A percentile compares a stretch with the other conserved stretches of the same genome.
These are phyloP conservation scores for Myrmecobius fasciatus DNA, from an alignment of 2,113 vertebrate species.

Conservation along the genomic window DNA sequence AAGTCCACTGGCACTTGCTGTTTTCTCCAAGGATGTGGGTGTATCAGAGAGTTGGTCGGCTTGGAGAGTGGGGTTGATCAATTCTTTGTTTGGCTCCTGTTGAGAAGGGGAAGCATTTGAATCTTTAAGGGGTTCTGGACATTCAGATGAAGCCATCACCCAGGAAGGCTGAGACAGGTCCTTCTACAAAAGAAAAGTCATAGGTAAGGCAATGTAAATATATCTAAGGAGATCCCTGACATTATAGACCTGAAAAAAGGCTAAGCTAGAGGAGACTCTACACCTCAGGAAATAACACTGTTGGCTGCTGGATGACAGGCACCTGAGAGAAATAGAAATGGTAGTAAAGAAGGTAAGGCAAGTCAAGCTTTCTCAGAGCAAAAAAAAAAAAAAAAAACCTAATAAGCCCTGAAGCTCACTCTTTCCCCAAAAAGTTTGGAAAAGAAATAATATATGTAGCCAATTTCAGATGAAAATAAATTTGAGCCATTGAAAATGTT, in stretches of 20 bases:
- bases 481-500: neutral
- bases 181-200: constrained; percentile 80
- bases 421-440: neutral
- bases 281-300: too few relatives aligned
- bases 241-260: neutral
- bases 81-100: constrained; percentile 47
- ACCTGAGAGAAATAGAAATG: neutral
- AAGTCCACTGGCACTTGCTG: neutral
- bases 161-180: constrained; percentile 89
- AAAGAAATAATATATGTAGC: neutral
- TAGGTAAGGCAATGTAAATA: constrained; percentile 13
- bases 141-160: constrained; percentile 82
- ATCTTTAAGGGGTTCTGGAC: constrained; percentile 64
- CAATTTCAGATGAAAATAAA: neutral
- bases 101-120: neutral
- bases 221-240: neutral
- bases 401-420: neutral
- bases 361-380: neutral
- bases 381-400: too few relatives aligned
- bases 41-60: constrained; percentile 62
- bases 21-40: constrained; percentile 49
- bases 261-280: neutral
- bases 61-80: constrained; percentile 71
- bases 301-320: neutral
- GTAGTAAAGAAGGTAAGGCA: neutral